phyloP scores from a whole-genome alignment of 2,113 vertebrate genomes.

The Myotis davidii region DNA sequence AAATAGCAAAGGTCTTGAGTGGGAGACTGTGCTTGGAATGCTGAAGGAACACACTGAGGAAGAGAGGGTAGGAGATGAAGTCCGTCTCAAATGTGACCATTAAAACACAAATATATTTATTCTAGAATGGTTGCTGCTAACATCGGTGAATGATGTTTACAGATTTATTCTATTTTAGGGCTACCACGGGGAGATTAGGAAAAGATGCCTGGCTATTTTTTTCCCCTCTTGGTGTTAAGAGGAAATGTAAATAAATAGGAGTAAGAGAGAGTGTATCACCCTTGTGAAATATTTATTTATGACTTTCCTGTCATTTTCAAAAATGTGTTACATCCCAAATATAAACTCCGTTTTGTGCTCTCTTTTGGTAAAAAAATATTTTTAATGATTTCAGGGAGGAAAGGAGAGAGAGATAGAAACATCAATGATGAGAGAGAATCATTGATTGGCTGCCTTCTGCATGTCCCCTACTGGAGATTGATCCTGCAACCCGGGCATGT shows the following conservation, averaged over 20 bases:
- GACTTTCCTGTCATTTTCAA: background rate
- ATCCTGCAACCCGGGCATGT: too few species aligned
- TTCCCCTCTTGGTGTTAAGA: background rate
- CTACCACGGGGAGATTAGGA: background rate
- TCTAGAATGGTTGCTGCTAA: background rate
- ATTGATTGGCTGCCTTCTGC: too few species aligned
- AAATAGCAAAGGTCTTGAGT: background rate
- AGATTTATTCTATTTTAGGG: background rate
- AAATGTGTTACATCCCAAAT: background rate
- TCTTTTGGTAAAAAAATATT: too few species aligned
- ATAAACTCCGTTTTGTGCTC: background rate
- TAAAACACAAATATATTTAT: background rate
- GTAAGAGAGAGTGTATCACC: background rate
- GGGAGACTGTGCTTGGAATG: too few species aligned
- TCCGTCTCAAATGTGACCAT: background rate
- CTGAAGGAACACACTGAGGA: background rate
- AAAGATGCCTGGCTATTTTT: background rate
- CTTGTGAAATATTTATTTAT: background rate
- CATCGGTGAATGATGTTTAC: background rate
- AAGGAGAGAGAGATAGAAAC: too few species aligned
- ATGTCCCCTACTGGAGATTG: too few species aligned
- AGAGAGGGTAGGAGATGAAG: too few species aligned
- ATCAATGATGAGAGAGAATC: too few species aligned
- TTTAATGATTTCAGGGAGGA: too few species aligned
- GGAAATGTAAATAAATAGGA: background rate